A percentile compares a stretch with the other conserved stretches of the same genome.
Conservation (phyloP, 2,797 vertebrate genomes). For the Rhyacichthys aspro region DNA sequence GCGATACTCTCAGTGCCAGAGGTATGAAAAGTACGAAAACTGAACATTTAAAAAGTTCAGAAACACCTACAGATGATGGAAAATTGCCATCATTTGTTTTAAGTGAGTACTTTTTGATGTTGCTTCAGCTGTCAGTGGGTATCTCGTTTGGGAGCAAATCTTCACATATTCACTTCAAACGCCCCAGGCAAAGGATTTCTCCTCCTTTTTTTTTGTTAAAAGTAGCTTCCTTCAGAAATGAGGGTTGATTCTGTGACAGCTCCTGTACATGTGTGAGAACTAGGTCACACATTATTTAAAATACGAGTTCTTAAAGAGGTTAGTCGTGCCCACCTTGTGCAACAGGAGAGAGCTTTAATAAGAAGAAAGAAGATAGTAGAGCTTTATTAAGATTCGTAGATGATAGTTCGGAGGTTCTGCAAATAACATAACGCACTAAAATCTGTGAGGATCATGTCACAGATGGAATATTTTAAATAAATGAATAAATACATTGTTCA, state of each 20-base stretch:
- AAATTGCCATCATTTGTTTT: conserved; percentile 65
- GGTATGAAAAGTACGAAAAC: background rate
- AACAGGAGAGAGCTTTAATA: conserved; percentile 25
- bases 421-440: background rate
- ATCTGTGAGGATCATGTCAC: too few relatives aligned
- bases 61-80: conserved; percentile 58
- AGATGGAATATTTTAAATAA: too few relatives aligned
- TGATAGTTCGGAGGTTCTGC: conserved; percentile 12
- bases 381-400: conserved; percentile 19
- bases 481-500: too few relatives aligned
- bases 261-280: conserved; percentile 62
- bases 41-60: conserved; percentile 33
- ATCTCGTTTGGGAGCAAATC: conserved; percentile 68
- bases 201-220: conserved; percentile 55
- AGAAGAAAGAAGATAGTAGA: too few relatives aligned
- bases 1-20: background rate
- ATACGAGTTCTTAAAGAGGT: conserved; percentile 59
- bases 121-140: conserved; percentile 60
- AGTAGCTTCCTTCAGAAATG: conserved; percentile 57
- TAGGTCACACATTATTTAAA: conserved; percentile 71
- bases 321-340: conserved; percentile 61
- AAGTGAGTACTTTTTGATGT: conserved; percentile 65
- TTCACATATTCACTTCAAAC: conserved; percentile 67
- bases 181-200: conserved; percentile 68
- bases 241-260: conserved; percentile 70